Evolutionary conservation across 2,113 vertebrate genomes (phyloP).

Genomic region (Nettapus auritus): DNA sequence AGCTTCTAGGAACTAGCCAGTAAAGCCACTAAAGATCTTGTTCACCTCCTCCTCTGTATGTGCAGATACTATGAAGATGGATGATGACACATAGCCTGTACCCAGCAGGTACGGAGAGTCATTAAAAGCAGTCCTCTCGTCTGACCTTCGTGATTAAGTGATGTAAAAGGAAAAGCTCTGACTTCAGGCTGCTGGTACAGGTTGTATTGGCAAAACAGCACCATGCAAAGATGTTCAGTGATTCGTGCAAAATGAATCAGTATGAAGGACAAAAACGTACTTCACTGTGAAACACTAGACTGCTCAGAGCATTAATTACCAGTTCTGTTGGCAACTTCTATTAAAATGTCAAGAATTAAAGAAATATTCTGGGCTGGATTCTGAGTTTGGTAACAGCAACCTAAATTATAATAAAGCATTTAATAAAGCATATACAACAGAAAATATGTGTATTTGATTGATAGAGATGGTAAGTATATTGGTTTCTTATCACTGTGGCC

Average conservation of each 20-base stretch:
- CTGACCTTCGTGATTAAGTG: not conserved
- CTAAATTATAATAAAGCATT: not conserved
- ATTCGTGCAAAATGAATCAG: rapidly evolving
- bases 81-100: not conserved
- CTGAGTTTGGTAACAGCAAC: not conserved
- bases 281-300: not conserved
- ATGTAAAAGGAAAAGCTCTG: not conserved
- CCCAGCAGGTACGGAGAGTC: not conserved
- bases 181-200: not conserved
- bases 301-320: not conserved
- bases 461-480: not conserved
- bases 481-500: not conserved
- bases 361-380: not conserved
- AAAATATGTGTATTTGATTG: not conserved
- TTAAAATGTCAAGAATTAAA: not conserved
- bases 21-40: not conserved
- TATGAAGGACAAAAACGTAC: not conserved
- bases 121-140: not conserved
- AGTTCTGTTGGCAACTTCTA: not conserved
- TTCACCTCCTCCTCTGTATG: not conserved
- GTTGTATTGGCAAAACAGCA: rapidly evolving
- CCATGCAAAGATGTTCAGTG: not conserved
- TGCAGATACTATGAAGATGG: not conserved
- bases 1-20: not conserved
- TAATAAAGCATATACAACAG: not conserved